Evolutionary conservation across 2,797 vertebrate species (phyloP).

Genomic region (Botia almorhae): DNA sequence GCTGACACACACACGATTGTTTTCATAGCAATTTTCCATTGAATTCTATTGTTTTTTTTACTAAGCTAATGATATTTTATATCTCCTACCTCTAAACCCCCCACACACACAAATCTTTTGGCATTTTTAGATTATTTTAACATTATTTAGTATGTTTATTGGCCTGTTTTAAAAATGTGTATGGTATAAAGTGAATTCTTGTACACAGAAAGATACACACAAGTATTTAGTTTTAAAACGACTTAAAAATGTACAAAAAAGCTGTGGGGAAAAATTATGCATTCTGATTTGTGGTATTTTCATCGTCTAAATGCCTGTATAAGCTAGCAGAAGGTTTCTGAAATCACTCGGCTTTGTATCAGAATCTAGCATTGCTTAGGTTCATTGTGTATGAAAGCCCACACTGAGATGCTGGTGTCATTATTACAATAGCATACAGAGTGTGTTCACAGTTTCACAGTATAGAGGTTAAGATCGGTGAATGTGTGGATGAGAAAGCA

Average conservation of each 20-base stretch:
- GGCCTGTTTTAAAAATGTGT: background rate
- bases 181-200: background rate
- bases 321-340: constrained; percentile 5
- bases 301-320: background rate
- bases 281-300: constrained; percentile 1
- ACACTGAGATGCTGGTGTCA: constrained; percentile 26
- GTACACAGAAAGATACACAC: background rate
- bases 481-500: constrained; percentile 1
- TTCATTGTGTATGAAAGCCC: constrained; percentile 2
- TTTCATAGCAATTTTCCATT: background rate
- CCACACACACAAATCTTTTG: no score
- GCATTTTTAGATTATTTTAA: no score
- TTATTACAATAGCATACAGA: constrained; percentile 31
- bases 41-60: background rate
- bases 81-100: no score
- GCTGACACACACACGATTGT: background rate
- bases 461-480: constrained; percentile 31
- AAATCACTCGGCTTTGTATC: constrained; percentile 16
- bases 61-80: no score
- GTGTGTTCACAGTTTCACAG: constrained; percentile 38
- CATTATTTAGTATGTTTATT: no score
- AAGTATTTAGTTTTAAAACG: background rate
- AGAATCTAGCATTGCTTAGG: constrained; percentile 31
- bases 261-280: background rate
- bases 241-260: background rate